These are phyloP conservation scores for Caenorhabditis uteleia DNA, from an alignment of 2,888 invertebrate species.

Conservation along the genomic window DNA sequence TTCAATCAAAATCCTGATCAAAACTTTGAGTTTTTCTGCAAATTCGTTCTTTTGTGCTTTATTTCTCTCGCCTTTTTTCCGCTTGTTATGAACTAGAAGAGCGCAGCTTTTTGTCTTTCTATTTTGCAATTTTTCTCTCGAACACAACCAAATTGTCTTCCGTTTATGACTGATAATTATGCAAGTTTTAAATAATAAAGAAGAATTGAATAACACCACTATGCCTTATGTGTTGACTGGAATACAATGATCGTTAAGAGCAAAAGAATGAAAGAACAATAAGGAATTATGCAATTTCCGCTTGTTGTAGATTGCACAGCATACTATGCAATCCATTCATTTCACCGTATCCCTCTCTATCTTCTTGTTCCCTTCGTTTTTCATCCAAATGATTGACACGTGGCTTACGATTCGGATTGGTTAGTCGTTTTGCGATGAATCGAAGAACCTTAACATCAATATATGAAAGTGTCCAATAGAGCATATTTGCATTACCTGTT, in stretches of 20 bases:
- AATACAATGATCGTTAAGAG: too few relatives aligned
- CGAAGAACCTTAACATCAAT: slow-evolving; percentile 37
- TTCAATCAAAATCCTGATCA: too few relatives aligned
- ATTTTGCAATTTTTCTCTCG: too few relatives aligned
- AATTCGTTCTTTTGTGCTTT: too few relatives aligned
- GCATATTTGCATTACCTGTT: slow-evolving; percentile 29
- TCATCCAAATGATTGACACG: slow-evolving; percentile 42
- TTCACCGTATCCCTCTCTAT: slow-evolving; percentile 2
- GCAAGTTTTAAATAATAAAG: slow-evolving; percentile 2
- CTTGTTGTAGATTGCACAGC: neutral
- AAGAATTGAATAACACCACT: too few relatives aligned
- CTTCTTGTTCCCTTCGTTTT: slow-evolving; percentile 31
- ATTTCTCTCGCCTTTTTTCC: too few relatives aligned
- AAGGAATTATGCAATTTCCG: neutral
- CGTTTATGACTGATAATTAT: neutral
- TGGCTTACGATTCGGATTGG: slow-evolving; percentile 50
- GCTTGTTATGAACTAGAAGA: too few relatives aligned
- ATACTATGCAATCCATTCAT: slow-evolving; percentile 13
- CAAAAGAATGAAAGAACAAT: too few relatives aligned
- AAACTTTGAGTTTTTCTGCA: too few relatives aligned
- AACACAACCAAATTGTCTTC: slow-evolving; percentile 5
- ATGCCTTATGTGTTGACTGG: slow-evolving; percentile 12
- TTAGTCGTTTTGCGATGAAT: slow-evolving; percentile 49
- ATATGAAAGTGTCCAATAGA: neutral
- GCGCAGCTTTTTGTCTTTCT: too few relatives aligned